Evolutionary conservation across 2,113 vertebrate genomes (phyloP).

Genomic region (Pseudopipra pipra): DNA sequence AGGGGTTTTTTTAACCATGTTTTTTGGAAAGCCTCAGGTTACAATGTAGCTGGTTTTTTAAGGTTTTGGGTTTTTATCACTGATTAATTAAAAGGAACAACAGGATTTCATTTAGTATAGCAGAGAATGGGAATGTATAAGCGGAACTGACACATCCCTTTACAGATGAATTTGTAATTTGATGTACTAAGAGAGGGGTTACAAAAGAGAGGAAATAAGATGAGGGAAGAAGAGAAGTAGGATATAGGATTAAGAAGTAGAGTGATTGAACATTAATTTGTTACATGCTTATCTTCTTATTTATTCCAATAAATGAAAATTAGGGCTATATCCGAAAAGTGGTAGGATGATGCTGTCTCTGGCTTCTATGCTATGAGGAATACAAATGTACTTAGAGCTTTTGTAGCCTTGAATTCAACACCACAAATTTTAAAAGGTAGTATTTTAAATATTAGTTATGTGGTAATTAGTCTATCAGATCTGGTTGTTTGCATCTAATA

Average conservation of each 20-base stretch:
- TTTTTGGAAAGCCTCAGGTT: not conserved
- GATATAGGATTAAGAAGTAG: not conserved
- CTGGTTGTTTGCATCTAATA: not conserved
- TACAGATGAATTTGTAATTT: not conserved
- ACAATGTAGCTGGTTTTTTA: not conserved
- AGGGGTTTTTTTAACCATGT: not conserved
- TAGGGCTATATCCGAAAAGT: not conserved
- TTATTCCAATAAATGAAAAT: not conserved
- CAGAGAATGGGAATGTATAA: not conserved
- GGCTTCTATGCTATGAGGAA: not conserved
- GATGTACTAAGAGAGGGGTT: not conserved
- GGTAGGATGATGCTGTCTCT: not conserved
- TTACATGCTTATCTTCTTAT: not conserved
- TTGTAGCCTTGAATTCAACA: not conserved
- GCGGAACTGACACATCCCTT: not conserved
- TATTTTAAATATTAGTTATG: not conserved
- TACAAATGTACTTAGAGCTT: not conserved
- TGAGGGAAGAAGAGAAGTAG: not conserved
- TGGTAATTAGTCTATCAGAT: not conserved
- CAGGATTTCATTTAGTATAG: not conserved
- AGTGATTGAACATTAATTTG: not conserved
- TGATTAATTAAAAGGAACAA: not conserved
- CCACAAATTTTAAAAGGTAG: not conserved
- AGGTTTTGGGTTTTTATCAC: not conserved
- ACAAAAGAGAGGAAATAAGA: not conserved